Conservation (phyloP, 1,140 invertebrate genomes). For the Drosophila virilis region DNA sequence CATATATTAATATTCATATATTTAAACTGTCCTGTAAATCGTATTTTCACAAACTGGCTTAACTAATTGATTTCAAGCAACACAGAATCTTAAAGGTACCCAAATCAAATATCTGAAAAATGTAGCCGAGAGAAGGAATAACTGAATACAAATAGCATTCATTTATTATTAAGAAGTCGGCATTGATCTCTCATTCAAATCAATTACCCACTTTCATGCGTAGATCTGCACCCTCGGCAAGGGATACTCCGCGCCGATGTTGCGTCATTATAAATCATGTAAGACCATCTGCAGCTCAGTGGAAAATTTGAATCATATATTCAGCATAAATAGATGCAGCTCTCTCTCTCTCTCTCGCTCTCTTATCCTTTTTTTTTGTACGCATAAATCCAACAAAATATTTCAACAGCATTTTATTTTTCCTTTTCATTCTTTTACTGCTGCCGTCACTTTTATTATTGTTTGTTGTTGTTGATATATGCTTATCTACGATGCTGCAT, state of each 20-base stretch:
- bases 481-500: slow-evolving; percentile 69
- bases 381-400: slow-evolving; percentile 41
- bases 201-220: slow-evolving; percentile 29
- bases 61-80: neutral
- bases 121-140: neutral
- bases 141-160: slow-evolving; percentile 3
- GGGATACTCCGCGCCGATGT: neutral
- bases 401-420: slow-evolving; percentile 50
- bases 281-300: slow-evolving; percentile 34
- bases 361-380: slow-evolving; percentile 36
- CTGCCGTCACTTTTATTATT: slow-evolving; percentile 15
- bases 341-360: slow-evolving; percentile 7
- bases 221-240: neutral
- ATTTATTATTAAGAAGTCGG: neutral
- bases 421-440: neutral
- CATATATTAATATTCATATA: no score
- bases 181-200: slow-evolving; percentile 32
- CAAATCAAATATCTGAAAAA: neutral
- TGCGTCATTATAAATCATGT: slow-evolving; percentile 61
- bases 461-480: neutral
- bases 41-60: no score
- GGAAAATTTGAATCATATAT: slow-evolving; percentile 44
- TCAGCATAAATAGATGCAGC: slow-evolving; percentile 45
- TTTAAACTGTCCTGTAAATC: no score
- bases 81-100: neutral